Percentiles rank a stretch among this genome's conserved stretches.
phyloP scores from a whole-genome alignment of 2,888 invertebrate species.

The Drosophila mulleri region DNA sequence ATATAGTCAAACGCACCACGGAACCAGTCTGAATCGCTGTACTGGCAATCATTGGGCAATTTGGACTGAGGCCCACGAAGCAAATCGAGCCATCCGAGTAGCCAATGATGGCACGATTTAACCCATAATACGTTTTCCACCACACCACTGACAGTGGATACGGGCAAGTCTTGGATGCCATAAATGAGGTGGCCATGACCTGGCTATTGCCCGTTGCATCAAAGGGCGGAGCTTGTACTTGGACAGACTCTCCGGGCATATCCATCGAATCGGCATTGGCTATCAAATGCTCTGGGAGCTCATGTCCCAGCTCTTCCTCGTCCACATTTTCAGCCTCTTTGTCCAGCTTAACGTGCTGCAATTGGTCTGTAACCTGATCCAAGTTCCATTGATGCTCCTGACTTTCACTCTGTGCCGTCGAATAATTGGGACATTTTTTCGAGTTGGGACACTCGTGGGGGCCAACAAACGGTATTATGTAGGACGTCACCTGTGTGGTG shows the following conservation, averaged over 20 bases:
- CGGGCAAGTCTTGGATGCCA: constrained; percentile 85
- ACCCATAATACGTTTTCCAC: constrained; percentile 91
- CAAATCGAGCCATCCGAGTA: constrained; percentile 88
- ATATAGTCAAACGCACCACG: constrained; percentile 86
- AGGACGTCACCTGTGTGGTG: constrained; percentile 84
- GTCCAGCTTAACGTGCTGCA: constrained; percentile 45
- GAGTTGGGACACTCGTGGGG: constrained; percentile 85
- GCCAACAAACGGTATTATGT: constrained; percentile 85
- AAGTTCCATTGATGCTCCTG: constrained; percentile 22
- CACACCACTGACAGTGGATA: constrained; percentile 89
- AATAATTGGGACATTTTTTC: constrained; percentile 84
- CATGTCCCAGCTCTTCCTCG: constrained; percentile 78
- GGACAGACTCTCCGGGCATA: constrained; percentile 32
- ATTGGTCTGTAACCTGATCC: constrained; percentile 47
- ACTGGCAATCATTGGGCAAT: constrained; percentile 85
- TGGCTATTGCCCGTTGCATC: constrained; percentile 79
- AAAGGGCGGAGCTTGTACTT: constrained; percentile 34
- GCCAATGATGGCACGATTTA: constrained; percentile 90
- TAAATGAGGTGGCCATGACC: constrained; percentile 82
- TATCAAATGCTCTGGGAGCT: constrained; percentile 82
- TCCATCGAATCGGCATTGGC: constrained; percentile 35
- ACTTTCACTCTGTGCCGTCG: constrained; percentile 26
- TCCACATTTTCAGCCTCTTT: constrained; percentile 26
- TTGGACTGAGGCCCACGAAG: constrained; percentile 85
- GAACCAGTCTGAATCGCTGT: constrained; percentile 83